Evolutionary conservation across 2,113 vertebrate genomes (phyloP).

Genomic region (Phrynosoma platyrhinos): DNA sequence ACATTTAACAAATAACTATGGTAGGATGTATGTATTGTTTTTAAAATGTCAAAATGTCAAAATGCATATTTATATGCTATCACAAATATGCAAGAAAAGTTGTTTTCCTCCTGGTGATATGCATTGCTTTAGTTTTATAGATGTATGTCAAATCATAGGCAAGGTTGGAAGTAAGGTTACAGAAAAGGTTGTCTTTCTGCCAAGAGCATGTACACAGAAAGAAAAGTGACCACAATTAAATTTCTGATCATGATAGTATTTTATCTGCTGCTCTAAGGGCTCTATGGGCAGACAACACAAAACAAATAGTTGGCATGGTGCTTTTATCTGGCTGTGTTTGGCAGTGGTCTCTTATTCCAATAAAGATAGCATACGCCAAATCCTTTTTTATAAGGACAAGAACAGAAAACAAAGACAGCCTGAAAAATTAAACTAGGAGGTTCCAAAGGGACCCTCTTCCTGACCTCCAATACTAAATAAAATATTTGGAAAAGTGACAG

Average conservation of each 20-base stretch:
- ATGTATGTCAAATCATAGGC: conserved; percentile 42
- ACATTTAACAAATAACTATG: background rate
- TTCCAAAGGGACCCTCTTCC: conserved; percentile 16
- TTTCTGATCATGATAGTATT: conserved; percentile 72
- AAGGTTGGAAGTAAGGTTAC: conserved; percentile 55
- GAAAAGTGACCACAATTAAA: conserved; percentile 72
- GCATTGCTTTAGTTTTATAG: conserved; percentile 59
- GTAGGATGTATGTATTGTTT: conserved; percentile 25
- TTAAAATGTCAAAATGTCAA: conserved; percentile 57
- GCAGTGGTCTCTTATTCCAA: conserved; percentile 3
- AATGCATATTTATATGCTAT: conserved; percentile 5
- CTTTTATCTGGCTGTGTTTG: conserved; percentile 31
- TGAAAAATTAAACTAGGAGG: conserved; percentile 16
- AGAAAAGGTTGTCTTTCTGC: conserved; percentile 63
- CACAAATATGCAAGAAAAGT: conserved; percentile 52
- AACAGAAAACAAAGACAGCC: conserved; percentile 17
- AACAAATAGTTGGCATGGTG: conserved; percentile 51
- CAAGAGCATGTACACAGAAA: conserved; percentile 63
- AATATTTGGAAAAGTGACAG: conserved; percentile 18
- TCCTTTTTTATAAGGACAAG: conserved; percentile 29
- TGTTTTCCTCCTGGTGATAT: conserved; percentile 38
- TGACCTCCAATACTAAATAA: background rate
- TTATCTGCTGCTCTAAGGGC: conserved; percentile 64
- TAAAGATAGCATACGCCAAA: background rate
- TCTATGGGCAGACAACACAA: conserved; percentile 57